Percentiles rank a stretch among this genome's conserved stretches.
These are phyloP conservation scores for Andrena trimmerana DNA, from an alignment of 2,888 invertebrate species.

Conservation along the genomic window DNA sequence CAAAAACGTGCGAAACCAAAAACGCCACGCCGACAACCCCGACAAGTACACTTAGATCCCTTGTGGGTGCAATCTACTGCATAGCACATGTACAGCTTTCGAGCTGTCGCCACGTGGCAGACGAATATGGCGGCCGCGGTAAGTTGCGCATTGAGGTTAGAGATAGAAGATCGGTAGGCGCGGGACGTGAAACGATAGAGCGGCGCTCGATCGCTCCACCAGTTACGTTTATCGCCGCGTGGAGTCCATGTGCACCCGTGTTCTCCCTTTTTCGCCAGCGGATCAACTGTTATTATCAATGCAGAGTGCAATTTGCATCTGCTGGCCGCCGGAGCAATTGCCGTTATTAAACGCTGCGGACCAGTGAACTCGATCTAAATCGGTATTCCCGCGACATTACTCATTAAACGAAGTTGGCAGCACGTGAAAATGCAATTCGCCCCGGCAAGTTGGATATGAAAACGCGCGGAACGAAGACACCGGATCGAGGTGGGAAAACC, in stretches of 20 bases:
- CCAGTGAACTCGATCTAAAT: conserved; percentile 40
- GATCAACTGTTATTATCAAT: conserved; percentile 55
- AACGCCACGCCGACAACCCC: conserved; percentile 45
- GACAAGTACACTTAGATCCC: not conserved
- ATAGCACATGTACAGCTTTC: conserved; percentile 1
- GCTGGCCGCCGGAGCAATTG: conserved; percentile 36
- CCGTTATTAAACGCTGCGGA: conserved; percentile 49
- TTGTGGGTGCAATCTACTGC: not conserved
- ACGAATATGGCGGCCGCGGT: not conserved
- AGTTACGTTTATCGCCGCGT: conserved; percentile 17
- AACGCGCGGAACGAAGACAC: conserved; percentile 29
- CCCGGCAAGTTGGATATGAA: conserved; percentile 26
- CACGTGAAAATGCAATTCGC: conserved; percentile 44
- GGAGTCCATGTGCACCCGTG: not conserved
- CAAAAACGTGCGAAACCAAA: conserved; percentile 61
- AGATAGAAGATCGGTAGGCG: not conserved
- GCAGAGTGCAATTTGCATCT: conserved; percentile 52
- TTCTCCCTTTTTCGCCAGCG: conserved; percentile 22
- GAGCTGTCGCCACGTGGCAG: not conserved
- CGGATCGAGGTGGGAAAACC: not conserved
- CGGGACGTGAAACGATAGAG: not conserved
- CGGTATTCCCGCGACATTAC: conserved; percentile 47
- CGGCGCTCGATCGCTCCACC: not conserved
- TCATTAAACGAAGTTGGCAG: conserved; percentile 48
- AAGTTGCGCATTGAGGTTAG: not conserved